phyloP scores from a whole-genome alignment of 1,140 invertebrate genomes.

The Hormaphis cornu region DNA sequence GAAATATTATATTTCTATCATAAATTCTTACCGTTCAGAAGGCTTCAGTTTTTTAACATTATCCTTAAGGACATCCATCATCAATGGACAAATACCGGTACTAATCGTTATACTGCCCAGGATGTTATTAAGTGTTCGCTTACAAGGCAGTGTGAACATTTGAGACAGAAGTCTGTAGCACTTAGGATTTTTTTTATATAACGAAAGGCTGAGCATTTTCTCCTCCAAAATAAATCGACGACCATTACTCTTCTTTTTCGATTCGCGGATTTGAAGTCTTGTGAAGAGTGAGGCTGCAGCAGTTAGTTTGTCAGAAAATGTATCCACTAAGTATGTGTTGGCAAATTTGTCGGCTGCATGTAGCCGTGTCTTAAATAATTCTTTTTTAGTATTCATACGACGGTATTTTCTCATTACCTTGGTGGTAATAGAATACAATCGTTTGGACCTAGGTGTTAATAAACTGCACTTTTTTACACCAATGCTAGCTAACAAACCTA shows the following conservation, averaged over 20 bases:
- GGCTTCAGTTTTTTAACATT: not conserved
- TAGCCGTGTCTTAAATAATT: not conserved
- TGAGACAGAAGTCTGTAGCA: too few species aligned
- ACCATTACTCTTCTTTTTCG: not conserved
- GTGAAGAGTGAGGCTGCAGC: not conserved
- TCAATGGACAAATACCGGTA: not conserved
- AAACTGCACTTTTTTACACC: not conserved
- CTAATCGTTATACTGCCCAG: not conserved
- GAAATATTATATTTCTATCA: not conserved
- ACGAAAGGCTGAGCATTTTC: not conserved
- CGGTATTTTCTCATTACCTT: not conserved
- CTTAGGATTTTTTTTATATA: not conserved
- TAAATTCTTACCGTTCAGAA: not conserved
- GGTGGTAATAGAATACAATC: not conserved
- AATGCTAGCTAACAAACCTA: not conserved
- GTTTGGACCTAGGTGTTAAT: not conserved
- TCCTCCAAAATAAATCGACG: not conserved
- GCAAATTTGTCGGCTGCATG: not conserved
- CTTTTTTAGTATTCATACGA: not conserved
- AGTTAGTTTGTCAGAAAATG: not conserved
- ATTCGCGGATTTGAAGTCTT: not conserved
- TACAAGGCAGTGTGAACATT: not conserved
- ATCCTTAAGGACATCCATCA: not conserved
- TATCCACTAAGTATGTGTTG: not conserved
- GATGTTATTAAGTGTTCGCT: not conserved